Evolutionary conservation across 2,113 vertebrate species (phyloP).

Genomic region (Falcunculus frontatus): DNA sequence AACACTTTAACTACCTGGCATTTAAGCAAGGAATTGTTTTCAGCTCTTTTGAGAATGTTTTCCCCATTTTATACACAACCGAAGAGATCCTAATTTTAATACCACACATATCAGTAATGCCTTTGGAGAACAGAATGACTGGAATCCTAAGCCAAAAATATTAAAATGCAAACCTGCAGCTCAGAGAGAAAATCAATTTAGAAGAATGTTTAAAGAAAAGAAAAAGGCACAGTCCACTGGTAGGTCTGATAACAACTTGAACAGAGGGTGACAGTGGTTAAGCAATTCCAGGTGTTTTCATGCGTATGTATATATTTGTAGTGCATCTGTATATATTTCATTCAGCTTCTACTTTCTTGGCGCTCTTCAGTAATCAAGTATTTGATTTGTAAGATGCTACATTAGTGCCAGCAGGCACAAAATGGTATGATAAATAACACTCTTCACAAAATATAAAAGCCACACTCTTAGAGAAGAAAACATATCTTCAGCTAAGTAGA

Average conservation of each 20-base stretch:
- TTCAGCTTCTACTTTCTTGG: neutral
- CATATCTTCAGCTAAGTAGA: neutral
- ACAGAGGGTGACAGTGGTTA: neutral
- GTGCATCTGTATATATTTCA: neutral
- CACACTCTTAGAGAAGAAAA: neutral
- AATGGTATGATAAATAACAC: neutral
- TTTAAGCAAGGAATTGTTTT: neutral
- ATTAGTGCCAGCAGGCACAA: constrained; percentile 19
- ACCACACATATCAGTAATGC: neutral
- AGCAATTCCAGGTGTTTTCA: neutral
- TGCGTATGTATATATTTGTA: neutral
- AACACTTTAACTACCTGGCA: neutral
- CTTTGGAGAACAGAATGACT: neutral
- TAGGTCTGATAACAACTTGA: neutral
- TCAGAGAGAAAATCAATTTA: neutral
- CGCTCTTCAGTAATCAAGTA: constrained; percentile 15
- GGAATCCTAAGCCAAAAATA: neutral
- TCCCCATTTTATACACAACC: neutral
- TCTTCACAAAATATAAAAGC: constrained; percentile 23
- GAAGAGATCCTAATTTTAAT: neutral
- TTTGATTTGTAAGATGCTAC: constrained; percentile 31
- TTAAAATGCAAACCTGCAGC: neutral
- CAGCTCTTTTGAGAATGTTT: neutral
- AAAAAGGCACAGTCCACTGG: neutral
- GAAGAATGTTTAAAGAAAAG: neutral